Base-by-base conservation (phyloP, 2,113 vertebrate species). In the Thunnus maccoyii region DNA sequence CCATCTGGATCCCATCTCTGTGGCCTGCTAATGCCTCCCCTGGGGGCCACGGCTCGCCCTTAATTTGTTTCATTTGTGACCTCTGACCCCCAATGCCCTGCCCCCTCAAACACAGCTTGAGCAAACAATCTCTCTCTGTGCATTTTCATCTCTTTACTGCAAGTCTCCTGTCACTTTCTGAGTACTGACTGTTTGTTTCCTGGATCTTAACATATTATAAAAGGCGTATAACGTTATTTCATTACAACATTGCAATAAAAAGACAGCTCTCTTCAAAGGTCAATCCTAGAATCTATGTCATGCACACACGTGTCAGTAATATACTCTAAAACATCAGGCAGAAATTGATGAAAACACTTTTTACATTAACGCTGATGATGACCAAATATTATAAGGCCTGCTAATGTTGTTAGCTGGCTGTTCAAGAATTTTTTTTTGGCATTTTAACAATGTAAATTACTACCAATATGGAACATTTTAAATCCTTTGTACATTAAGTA, bases 31-130 rank as follows among this genome's bases (percentile, higher is more conserved):
- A 94, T 92, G 91, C 86, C 72, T 94, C 93, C 92, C 92, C 87
- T 56, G 92, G 83, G 94, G 93, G 85, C 84, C 78, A 88, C 55
- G 78, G 79, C 90, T 94, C 86, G 30, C 88, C 90, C 84, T 93
- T 94, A 94, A 95, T 94, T 93, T 92, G 90, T 94, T 95, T 94
- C 94, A 94, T 94, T 94, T 93, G 91, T 94, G 91, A 93, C 91
- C 92, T 44, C 63, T 90, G 79, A 88, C 88, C 90, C 76, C 70
- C 12, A 66, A 30, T 18, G 54, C 88, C 85, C 90, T 64, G 47
- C 83, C 90, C 89, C 86, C 78, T 86, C 67, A 79, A 89, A 88
- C 85, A 84, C 51, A 73, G 51, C 91, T 36, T 81, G 82, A 86
- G 84, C 77, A 88, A 87, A 91, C 88, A 87, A 83, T 87, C 79